Conservation (phyloP, 2,888 invertebrate species). For the Diarsia brunnea region DNA sequence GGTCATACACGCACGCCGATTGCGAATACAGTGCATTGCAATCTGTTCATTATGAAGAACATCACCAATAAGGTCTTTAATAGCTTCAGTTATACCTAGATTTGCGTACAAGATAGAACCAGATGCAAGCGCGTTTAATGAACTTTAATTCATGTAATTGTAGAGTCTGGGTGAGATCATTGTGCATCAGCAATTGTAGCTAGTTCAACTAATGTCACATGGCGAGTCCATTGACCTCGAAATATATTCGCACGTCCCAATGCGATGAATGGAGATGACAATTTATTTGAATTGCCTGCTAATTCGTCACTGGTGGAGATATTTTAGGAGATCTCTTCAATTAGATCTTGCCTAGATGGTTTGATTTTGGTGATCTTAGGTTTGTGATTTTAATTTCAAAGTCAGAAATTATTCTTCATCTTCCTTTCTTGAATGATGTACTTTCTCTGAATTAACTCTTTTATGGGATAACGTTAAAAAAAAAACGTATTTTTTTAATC, state of each 20-base stretch:
- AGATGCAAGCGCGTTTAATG: conserved; percentile 31
- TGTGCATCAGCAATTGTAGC: conserved; percentile 54
- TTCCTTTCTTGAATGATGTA: neutral
- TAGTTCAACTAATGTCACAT: conserved; percentile 47
- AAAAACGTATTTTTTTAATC: neutral
- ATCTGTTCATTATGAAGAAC: too few species aligned
- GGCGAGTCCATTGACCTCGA: conserved; percentile 46
- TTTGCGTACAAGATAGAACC: neutral
- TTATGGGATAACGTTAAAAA: neutral
- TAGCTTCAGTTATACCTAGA: conserved; percentile 1
- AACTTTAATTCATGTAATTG: conserved; percentile 58
- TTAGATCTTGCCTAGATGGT: neutral
- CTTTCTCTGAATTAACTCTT: neutral
- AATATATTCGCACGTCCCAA: conserved; percentile 43
- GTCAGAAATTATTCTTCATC: neutral
- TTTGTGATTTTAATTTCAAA: neutral
- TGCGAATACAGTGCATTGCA: too few species aligned
- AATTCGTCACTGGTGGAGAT: neutral
- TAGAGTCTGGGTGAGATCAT: conserved; percentile 55
- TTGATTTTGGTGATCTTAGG: neutral
- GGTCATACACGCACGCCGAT: too few species aligned
- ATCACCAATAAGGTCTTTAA: too few species aligned
- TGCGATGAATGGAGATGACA: conserved; percentile 16
- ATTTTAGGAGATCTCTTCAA: neutral
- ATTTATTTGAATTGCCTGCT: conserved; percentile 28